Evolutionary conservation across 2,113 vertebrate species (phyloP).

Genomic region (Corythoichthys haematopterus): DNA sequence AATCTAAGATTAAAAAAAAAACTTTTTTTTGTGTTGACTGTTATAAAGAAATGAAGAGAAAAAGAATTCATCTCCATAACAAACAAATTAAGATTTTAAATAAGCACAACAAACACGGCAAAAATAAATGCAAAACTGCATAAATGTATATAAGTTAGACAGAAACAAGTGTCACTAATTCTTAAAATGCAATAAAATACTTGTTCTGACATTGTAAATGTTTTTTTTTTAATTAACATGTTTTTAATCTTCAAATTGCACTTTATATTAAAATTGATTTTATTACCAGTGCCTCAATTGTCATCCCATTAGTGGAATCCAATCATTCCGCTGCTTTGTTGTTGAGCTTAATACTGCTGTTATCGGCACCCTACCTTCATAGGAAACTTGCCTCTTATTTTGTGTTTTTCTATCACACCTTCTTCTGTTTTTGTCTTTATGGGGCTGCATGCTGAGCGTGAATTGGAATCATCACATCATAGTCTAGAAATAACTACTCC

Average conservation of each 20-base stretch:
- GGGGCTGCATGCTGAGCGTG: conserved; percentile 30
- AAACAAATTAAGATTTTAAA: too few relatives aligned
- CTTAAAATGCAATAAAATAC: too few relatives aligned
- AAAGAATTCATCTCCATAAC: background rate
- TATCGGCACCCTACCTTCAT: background rate
- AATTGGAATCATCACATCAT: conserved; percentile 50
- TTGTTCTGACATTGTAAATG: too few relatives aligned
- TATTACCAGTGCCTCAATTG: too few relatives aligned
- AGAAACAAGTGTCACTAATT: too few relatives aligned
- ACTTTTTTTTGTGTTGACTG: background rate
- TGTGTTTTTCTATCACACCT: conserved; percentile 15
- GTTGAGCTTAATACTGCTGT: background rate
- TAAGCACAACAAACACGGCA: too few relatives aligned
- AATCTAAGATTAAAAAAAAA: background rate
- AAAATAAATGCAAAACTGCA: too few relatives aligned
- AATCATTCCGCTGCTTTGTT: background rate
- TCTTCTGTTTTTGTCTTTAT: conserved; percentile 24
- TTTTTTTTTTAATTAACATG: too few relatives aligned
- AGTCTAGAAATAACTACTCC: conserved; percentile 40
- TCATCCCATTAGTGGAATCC: too few relatives aligned
- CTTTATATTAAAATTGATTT: too few relatives aligned
- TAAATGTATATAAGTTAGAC: too few relatives aligned
- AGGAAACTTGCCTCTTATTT: background rate
- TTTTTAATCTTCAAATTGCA: too few relatives aligned
- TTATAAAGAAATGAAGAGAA: background rate